Evolutionary conservation across 1,140 invertebrate genomes (phyloP).

Genomic region (Homarus americanus): DNA sequence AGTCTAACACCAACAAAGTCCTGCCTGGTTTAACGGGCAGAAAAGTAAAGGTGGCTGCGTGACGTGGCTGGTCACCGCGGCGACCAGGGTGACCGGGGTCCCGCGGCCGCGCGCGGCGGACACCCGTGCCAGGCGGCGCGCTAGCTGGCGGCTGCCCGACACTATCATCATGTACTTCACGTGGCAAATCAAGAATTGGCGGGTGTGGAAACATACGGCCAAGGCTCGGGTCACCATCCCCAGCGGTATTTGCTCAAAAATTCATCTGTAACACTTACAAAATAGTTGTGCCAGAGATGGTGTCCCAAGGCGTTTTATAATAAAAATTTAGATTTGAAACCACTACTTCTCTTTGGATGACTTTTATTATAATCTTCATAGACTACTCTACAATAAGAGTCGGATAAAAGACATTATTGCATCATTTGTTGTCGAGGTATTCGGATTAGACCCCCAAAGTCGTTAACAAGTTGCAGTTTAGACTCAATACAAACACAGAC

Average conservation of each 20-base stretch:
- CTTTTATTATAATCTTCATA: conserved; percentile 54
- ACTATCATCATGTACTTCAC: conserved; percentile 31
- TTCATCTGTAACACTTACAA: conserved; percentile 62
- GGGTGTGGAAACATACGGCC: conserved; percentile 49
- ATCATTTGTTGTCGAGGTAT: conserved; percentile 74
- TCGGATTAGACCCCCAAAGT: conserved; percentile 66
- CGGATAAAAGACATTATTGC: conserved; percentile 75
- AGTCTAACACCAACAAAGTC: conserved; percentile 29
- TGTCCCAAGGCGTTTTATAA: conserved; percentile 28
- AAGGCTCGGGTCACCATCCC: conserved; percentile 46
- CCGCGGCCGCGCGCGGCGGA: neutral
- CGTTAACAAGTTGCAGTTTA: conserved; percentile 68
- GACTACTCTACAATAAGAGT: conserved; percentile 66
- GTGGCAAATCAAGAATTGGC: conserved; percentile 43
- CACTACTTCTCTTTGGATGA: conserved; percentile 61
- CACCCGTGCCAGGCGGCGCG: neutral
- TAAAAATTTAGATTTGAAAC: conserved; percentile 69
- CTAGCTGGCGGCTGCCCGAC: neutral
- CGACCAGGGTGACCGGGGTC: neutral
- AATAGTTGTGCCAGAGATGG: conserved; percentile 59
- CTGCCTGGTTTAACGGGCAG: conserved; percentile 14
- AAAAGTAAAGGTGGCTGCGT: conserved; percentile 10
- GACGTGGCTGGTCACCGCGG: neutral
- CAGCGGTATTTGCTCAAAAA: conserved; percentile 63
- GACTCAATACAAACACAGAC: conserved; percentile 72